Base-by-base conservation (phyloP, 2,113 vertebrate species). In the Rhea americana region DNA sequence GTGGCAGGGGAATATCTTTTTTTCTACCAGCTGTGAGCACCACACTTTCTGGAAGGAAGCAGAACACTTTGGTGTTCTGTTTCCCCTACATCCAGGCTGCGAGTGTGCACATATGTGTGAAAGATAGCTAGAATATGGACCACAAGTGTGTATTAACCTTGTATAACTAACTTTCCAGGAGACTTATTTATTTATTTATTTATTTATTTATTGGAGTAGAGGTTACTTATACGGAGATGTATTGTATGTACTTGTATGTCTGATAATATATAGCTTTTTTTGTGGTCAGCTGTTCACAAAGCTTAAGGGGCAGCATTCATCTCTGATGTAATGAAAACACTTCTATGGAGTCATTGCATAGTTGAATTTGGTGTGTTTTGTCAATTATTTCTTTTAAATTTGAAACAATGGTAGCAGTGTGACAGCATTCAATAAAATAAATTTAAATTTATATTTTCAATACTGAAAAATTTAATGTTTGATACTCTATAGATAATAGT, bases 91-190 rank as follows among this genome's bases (percentile, higher is more conserved):
- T 0, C 1, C 37, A 79, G 14, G 22, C 73, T 26, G 58, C 21
- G 39, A 6, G 14, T 0, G 2, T 58, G 20, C 48, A 35, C 24
- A 17, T 16, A 7, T 1, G 0, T 1, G 3, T 16, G 59, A 10
- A 16, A 1, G 37, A 8, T 8, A 20, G 32, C 7, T 21, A 15
- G 58, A 32, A n/a, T 5, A 0, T 5, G 15, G 19, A 45, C 55
- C 17, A 3, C 0, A 1, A 15, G 22, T 9, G 7, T 9, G 1
- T 32, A 18, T 21, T 41, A 13, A 9, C 50, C 26, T 41, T 41
- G 22, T 70, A 22, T 3, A 15, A 4, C 25, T 51, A 35, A 35
- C 35, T 17, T 41, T 9, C 25, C 7, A 66, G 20, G 63, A 35
- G 35, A 35, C 35, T 48, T 48, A 8, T 50, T 50, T 19, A 21